Evolutionary conservation across 2,797 vertebrate species (phyloP).

Genomic region (Prionace glauca): DNA sequence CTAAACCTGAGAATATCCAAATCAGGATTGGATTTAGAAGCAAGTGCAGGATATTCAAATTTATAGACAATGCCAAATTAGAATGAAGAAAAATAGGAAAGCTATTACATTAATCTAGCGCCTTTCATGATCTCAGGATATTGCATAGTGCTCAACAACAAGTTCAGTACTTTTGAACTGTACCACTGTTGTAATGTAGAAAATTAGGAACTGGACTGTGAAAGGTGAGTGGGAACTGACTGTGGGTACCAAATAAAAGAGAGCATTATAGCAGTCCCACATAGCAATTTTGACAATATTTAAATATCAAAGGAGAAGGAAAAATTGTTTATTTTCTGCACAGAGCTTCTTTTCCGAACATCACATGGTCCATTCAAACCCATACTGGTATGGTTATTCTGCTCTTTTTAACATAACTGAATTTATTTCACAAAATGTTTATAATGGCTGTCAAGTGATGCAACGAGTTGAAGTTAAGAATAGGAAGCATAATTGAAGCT

Average conservation of each 20-base stretch:
- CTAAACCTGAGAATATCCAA: background rate
- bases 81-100: too few species aligned
- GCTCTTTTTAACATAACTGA: background rate
- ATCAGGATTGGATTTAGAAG: background rate
- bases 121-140: background rate
- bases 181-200: background rate
- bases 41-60: background rate
- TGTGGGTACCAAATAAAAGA: background rate
- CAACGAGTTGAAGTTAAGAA: background rate
- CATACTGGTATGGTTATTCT: too few species aligned
- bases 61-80: background rate
- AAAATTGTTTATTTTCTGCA: background rate
- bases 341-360: background rate
- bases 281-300: background rate
- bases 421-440: background rate
- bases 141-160: too few species aligned
- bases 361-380: background rate
- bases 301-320: background rate
- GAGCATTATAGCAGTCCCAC: background rate
- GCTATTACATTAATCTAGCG: background rate
- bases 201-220: background rate
- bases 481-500: background rate
- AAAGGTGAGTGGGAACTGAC: background rate
- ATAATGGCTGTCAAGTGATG: background rate
- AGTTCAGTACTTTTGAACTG: background rate